Percentiles rank a stretch among this genome's conserved stretches.
Evolutionary conservation across 2,888 invertebrate genomes (phyloP).

Genomic region (Agonopterix heracliana): DNA sequence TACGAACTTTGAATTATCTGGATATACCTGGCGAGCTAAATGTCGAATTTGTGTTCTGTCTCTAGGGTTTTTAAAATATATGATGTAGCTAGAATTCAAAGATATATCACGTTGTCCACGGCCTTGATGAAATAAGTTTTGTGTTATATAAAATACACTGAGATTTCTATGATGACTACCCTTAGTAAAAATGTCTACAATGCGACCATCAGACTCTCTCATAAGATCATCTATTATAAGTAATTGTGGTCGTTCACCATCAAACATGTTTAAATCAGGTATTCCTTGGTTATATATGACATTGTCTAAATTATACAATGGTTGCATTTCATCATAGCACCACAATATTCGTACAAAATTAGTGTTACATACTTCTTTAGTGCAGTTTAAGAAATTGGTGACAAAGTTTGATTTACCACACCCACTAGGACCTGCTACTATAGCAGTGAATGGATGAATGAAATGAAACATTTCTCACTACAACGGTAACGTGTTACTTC

Average conservation of each 20-base stretch:
- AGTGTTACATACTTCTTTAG: slow-evolving; percentile 8
- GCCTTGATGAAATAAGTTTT: slow-evolving; percentile 25
- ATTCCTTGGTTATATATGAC: slow-evolving; percentile 22
- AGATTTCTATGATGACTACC: slow-evolving; percentile 24
- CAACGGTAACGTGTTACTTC: too few species aligned
- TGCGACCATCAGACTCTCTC: slow-evolving; percentile 25
- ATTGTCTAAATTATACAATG: slow-evolving; percentile 4
- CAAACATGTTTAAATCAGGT: slow-evolving; percentile 24
- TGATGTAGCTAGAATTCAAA: too few species aligned
- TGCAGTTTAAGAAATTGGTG: too few species aligned
- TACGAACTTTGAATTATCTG: slow-evolving; percentile 21
- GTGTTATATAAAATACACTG: slow-evolving; percentile 26
- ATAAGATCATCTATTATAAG: slow-evolving; percentile 27
- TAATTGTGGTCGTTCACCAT: slow-evolving; percentile 17
- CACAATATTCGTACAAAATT: slow-evolving; percentile 10
- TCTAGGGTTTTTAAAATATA: too few species aligned
- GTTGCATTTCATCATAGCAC: slow-evolving; percentile 17
- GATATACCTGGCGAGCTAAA: slow-evolving; percentile 20
- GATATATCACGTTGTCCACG: too few species aligned
- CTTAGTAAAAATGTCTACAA: slow-evolving; percentile 25
- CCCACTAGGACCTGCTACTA: too few species aligned
- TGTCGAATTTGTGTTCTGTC: slow-evolving; percentile 22
- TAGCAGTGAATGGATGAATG: too few species aligned
- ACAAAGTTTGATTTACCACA: slow-evolving; percentile 8
- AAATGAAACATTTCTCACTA: too few species aligned